Evolutionary conservation across 2,888 invertebrate species (phyloP), one percentile per base, ranked within the genome.

Genomic region (Ectropis crepuscularia): DNA sequence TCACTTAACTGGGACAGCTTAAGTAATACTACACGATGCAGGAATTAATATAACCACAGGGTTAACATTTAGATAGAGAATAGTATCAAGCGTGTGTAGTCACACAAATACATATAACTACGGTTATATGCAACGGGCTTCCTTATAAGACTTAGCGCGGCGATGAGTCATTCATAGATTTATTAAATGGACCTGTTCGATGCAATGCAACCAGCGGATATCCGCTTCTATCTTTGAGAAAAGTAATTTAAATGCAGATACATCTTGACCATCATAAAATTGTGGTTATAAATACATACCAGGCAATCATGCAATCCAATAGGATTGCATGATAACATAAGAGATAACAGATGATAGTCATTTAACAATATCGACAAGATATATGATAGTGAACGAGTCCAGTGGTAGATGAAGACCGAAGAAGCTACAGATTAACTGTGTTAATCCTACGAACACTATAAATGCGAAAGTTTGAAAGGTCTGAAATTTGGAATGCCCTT

Each of bases 141-240:
- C 55, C 63, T 59, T 50, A 37, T 58, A 12, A 45, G 50, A 53
- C 46, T 50, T 39, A 47, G 41, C 37, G 48, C 41, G 38, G 16
- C 54, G 50, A 59, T 63, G 54, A 63, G 54, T 63, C 50, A 63
- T 59, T 55, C 50, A 36, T 49, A 59, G 41, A 63, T 55, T 28
- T 41, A 54, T 63, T 47, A 36, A 61, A 49, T 48, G 16, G 39
- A 54, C 45, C 47, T 55, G 53, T 57, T 36, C 9, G 28, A n/a
- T 55, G 51, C 59, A 63, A 51, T 60, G 50, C 37, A 37, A 42
- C 10, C 43, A 53, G 28, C 55, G 64, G 60, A 64, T 55, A 60
- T 60, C 64, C 60, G 51, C 42, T 48, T 60, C 54, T 63, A 50
- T 57, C 51, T 16, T 41, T 41, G 54, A 49, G 37, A 58, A 41